phyloP scores from a whole-genome alignment of 2,888 invertebrate species.

The Ophioninae sp. region DNA sequence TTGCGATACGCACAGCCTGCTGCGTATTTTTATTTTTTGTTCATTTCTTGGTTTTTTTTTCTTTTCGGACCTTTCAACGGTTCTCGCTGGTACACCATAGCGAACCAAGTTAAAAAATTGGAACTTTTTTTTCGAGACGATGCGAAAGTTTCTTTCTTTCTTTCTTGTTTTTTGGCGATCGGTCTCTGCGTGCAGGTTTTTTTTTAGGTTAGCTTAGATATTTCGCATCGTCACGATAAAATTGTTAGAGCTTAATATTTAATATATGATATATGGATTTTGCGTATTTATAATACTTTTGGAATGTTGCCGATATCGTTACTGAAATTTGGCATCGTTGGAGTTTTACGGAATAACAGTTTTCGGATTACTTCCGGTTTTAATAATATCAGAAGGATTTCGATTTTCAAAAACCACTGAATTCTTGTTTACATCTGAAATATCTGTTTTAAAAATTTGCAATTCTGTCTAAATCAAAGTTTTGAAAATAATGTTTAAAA shows the following conservation, averaged over 20 bases:
- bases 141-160: background rate
- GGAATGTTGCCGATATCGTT: slow-evolving; percentile 39
- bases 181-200: background rate
- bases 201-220: background rate
- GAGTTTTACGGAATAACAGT: too few species aligned
- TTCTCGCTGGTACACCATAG: background rate
- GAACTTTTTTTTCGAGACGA: slow-evolving; percentile 29
- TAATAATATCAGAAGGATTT: too few species aligned
- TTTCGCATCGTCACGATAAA: slow-evolving; percentile 23
- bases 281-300: slow-evolving; percentile 16
- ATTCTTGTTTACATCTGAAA: too few species aligned
- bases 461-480: too few species aligned
- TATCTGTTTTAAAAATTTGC: too few species aligned
- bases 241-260: background rate
- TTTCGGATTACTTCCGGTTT: too few species aligned
- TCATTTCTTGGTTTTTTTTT: background rate
- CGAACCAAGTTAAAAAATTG: slow-evolving; percentile 7
- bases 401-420: too few species aligned
- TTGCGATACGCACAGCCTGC: slow-evolving; percentile 13
- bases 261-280: background rate
- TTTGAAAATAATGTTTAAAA: too few species aligned
- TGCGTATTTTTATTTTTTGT: background rate
- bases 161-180: background rate
- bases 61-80: background rate
- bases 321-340: too few species aligned